phyloP scores from a whole-genome alignment of 2,888 invertebrate genomes.

The Orchestes rusci region DNA sequence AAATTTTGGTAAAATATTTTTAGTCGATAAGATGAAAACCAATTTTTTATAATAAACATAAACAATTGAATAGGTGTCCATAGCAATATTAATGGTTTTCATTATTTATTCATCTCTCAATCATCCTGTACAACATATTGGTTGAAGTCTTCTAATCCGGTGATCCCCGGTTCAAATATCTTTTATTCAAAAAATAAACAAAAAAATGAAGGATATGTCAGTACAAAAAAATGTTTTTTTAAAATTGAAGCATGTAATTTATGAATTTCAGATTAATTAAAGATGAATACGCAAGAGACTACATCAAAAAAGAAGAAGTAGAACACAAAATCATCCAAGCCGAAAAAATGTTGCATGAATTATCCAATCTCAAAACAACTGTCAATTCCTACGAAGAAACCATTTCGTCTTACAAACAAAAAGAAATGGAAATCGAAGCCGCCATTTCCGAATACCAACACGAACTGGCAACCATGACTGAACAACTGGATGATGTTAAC shows the following conservation, averaged over 20 bases:
- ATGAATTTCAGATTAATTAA: slow-evolving; percentile 33
- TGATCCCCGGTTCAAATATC: not conserved
- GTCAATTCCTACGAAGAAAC: slow-evolving; percentile 44
- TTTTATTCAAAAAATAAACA: not conserved
- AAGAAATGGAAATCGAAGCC: slow-evolving; percentile 32
- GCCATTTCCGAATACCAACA: slow-evolving; percentile 42
- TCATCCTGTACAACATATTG: no score
- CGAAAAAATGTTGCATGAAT: slow-evolving; percentile 44
- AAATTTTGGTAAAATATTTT: no score
- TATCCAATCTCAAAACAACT: slow-evolving; percentile 42
- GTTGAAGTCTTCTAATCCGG: no score
- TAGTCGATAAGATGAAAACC: no score
- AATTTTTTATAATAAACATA: no score
- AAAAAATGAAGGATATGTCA: no score
- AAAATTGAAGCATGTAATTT: no score
- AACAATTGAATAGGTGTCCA: no score
- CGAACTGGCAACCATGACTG: slow-evolving; percentile 50
- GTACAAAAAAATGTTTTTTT: no score
- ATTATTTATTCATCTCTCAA: no score
- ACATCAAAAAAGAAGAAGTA: slow-evolving; percentile 51
- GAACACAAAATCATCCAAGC: slow-evolving; percentile 47
- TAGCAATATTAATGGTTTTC: no score
- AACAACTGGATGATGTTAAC: slow-evolving; percentile 63
- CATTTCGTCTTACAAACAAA: slow-evolving; percentile 34
- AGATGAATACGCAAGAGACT: slow-evolving; percentile 48